These are phyloP conservation scores for Ditylenchus dipsaci DNA, from an alignment of 1,140 invertebrate genomes.

Conservation along the genomic window DNA sequence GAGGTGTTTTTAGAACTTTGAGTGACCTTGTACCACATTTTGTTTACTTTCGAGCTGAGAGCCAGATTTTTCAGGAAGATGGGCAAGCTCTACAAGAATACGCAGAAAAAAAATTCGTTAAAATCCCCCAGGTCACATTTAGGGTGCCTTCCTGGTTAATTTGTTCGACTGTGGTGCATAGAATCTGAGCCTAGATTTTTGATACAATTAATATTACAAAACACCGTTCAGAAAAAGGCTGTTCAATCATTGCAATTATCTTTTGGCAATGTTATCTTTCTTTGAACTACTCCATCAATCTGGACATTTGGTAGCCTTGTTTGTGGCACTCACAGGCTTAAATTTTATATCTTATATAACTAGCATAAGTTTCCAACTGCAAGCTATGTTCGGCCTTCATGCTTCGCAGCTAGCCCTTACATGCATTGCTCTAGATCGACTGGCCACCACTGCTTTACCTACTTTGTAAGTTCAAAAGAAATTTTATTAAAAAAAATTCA, in stretches of 20 bases:
- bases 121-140: too few species aligned
- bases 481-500: too few species aligned
- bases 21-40: too few species aligned
- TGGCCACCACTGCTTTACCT: background rate
- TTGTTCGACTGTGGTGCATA: too few species aligned
- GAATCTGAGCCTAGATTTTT: too few species aligned
- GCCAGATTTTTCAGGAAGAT: too few species aligned
- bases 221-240: slow-evolving; percentile 10
- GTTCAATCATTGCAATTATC: slow-evolving; percentile 12
- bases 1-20: too few species aligned
- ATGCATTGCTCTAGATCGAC: slow-evolving; percentile 12
- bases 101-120: too few species aligned
- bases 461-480: background rate
- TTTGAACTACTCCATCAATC: slow-evolving; percentile 24
- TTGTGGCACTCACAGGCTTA: slow-evolving; percentile 9
- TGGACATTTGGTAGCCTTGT: slow-evolving; percentile 17
- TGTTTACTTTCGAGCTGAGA: too few species aligned
- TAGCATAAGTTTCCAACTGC: slow-evolving; percentile 13
- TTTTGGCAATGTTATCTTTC: slow-evolving; percentile 11
- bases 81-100: too few species aligned
- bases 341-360: slow-evolving; percentile 14
- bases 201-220: too few species aligned
- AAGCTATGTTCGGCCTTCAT: slow-evolving; percentile 16
- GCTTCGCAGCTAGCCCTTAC: slow-evolving; percentile 13
- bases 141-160: too few species aligned